phyloP scores from a whole-genome alignment of 2,888 invertebrate genomes.

The Agonum fuliginosum region DNA sequence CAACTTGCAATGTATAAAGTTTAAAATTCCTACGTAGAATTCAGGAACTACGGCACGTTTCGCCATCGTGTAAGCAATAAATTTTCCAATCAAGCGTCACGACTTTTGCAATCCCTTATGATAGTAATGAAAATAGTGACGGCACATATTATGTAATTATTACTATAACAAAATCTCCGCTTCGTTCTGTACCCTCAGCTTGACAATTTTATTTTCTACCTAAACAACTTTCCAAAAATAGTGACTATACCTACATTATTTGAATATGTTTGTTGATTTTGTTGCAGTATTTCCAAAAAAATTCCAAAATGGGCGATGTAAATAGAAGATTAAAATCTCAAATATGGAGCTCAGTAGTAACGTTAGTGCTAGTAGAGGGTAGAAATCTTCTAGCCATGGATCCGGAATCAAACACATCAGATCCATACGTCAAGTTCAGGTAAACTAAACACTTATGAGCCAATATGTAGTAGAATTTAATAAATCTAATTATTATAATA shows the following conservation, averaged over 20 bases:
- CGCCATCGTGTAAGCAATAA: no score
- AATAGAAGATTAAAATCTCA: slow-evolving; percentile 92
- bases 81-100: no score
- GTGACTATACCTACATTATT: not conserved
- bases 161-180: no score
- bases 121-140: not conserved
- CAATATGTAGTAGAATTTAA: not conserved
- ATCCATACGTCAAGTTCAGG: slow-evolving; percentile 98
- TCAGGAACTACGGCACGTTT: no score
- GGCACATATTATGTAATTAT: no score
- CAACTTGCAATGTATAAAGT: no score
- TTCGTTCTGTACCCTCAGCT: not conserved
- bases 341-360: slow-evolving; percentile 98
- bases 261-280: not conserved
- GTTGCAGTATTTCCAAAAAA: slow-evolving; percentile 86
- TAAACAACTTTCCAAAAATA: not conserved
- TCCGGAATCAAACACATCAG: slow-evolving; percentile 90
- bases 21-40: no score
- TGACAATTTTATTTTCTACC: not conserved
- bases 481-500: not conserved
- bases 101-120: no score
- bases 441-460: slow-evolving; percentile 69
- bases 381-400: slow-evolving; percentile 92
- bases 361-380: slow-evolving; percentile 97
- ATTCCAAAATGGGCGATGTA: slow-evolving; percentile 85